A percentile compares a stretch with the other conserved stretches of the same genome.
These are phyloP conservation scores for Endomychus coccineus DNA, from an alignment of 2,888 invertebrate genomes.

Conservation along the genomic window DNA sequence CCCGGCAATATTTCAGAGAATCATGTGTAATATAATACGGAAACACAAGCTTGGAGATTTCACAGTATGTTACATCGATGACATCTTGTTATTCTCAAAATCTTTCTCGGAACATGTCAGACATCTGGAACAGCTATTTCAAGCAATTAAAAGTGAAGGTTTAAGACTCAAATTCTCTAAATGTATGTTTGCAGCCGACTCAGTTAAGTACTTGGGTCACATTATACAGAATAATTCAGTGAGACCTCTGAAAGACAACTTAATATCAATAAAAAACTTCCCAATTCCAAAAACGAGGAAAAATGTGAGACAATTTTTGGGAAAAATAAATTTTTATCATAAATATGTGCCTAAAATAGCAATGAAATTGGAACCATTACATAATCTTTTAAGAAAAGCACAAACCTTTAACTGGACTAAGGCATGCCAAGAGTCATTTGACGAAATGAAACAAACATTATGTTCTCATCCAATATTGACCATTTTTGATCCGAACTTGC, in stretches of 20 bases:
- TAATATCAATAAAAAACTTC: conserved; percentile 15
- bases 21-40: conserved; percentile 18
- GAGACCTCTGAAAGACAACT: conserved; percentile 15
- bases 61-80: conserved; percentile 23
- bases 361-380: conserved; percentile 19
- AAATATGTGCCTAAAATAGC: conserved; percentile 17
- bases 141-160: conserved; percentile 16
- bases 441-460: conserved; percentile 13
- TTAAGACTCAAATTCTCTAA: conserved; percentile 16
- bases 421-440: conserved; percentile 17
- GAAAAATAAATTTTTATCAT: conserved; percentile 16
- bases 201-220: conserved; percentile 16
- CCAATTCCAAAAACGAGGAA: conserved; percentile 15
- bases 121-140: conserved; percentile 11
- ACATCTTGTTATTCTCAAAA: conserved; percentile 22
- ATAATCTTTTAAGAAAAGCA: conserved; percentile 20
- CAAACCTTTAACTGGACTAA: conserved; percentile 20
- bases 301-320: conserved; percentile 17
- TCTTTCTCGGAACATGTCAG: conserved; percentile 20
- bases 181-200: conserved; percentile 14
- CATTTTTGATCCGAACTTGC: conserved; percentile 17
- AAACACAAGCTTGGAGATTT: conserved; percentile 18
- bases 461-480: too few relatives aligned
- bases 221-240: conserved; percentile 14
- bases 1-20: conserved; percentile 22